A percentile compares a stretch with the other conserved stretches of the same genome.
These are phyloP conservation scores for Pristis pectinata DNA, from an alignment of 2,797 vertebrate genomes.

Conservation along the genomic window DNA sequence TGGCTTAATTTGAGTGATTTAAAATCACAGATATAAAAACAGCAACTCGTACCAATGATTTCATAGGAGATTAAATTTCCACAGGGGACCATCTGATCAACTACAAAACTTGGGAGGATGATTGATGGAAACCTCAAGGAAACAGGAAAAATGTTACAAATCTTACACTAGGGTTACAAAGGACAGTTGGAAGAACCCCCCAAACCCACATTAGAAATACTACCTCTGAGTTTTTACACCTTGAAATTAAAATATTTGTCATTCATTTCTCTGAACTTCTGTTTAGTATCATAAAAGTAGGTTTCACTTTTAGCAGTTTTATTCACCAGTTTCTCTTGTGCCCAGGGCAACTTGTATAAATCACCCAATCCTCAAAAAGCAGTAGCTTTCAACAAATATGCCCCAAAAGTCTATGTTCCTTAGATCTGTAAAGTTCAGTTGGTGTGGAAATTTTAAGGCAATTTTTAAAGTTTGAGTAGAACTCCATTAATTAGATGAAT, in stretches of 20 bases:
- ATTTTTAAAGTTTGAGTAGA: background rate
- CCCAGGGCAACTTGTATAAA: background rate
- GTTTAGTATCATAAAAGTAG: background rate
- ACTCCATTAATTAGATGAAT: too few species aligned
- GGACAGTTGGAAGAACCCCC: background rate
- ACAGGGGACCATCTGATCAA: background rate
- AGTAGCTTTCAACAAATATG: background rate
- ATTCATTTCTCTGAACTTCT: background rate
- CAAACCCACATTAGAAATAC: too few species aligned
- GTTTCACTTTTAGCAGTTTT: background rate
- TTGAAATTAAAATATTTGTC: background rate
- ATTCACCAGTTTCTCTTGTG: background rate
- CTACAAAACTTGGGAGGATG: background rate
- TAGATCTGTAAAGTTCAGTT: background rate
- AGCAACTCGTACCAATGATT: background rate
- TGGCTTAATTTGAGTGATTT: conserved; percentile 2
- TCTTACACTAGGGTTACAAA: background rate
- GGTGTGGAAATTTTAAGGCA: background rate
- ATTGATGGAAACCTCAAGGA: background rate
- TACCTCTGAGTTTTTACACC: background rate
- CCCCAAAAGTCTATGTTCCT: background rate
- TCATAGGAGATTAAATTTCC: background rate
- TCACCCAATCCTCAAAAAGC: background rate
- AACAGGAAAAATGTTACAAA: background rate
- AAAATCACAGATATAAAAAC: background rate